Conservation (phyloP, 2,113 vertebrate genomes). For the Petaurus breviceps region DNA sequence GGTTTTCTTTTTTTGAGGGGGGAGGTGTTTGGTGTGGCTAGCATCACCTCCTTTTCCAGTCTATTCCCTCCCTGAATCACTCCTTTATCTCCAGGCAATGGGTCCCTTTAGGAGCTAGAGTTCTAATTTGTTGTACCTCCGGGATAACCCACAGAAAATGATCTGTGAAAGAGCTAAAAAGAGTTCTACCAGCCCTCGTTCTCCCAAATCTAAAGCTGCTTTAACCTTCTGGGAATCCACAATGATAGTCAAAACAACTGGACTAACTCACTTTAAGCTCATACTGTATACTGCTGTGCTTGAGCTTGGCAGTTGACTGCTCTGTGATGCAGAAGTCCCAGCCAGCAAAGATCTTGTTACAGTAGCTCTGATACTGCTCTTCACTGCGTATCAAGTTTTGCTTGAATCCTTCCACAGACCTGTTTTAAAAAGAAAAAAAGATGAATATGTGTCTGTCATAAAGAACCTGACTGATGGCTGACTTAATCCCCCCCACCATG, state of each 20-base stretch:
- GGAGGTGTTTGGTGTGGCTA: neutral
- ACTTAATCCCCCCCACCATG: neutral
- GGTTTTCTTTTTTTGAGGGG: no score
- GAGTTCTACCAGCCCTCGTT: neutral
- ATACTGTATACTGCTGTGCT: constrained; percentile 90
- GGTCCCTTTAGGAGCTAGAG: neutral
- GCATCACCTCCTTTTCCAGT: neutral
- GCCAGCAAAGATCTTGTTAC: constrained; percentile 97
- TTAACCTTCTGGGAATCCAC: neutral
- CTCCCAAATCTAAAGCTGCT: neutral
- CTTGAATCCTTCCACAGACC: constrained; percentile 93
- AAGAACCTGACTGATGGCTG: neutral
- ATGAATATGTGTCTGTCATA: neutral
- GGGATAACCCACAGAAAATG: neutral
- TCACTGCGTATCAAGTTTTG: constrained; percentile 89
- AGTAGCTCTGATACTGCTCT: constrained; percentile 96
- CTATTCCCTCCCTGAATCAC: neutral
- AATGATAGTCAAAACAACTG: neutral
- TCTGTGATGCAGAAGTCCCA: constrained; percentile 98
- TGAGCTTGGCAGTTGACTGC: constrained; percentile 85
- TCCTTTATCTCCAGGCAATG: neutral
- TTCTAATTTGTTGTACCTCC: neutral
- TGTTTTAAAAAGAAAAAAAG: constrained; percentile 63
- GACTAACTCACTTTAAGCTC: constrained; percentile 89
- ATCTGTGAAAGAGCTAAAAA: neutral